Percentiles rank a stretch among this genome's conserved stretches.
phyloP scores from a whole-genome alignment of 2,113 vertebrate species.

The Dasyornis broadbenti region DNA sequence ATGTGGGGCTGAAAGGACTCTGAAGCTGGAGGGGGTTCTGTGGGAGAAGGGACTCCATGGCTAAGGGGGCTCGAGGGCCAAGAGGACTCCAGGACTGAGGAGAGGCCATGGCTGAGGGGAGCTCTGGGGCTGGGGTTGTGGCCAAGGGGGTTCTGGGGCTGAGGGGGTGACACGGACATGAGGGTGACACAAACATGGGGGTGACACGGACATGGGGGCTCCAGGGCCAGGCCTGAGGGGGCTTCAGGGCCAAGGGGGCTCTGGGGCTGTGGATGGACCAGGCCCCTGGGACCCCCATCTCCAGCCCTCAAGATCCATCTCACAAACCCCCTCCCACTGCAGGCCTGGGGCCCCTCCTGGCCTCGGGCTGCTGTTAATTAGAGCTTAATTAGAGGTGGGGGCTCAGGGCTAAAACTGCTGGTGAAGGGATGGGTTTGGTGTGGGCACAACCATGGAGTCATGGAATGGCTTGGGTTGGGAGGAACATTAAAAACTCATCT shows the following conservation, averaged over 20 bases:
- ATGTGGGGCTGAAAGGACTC: neutral
- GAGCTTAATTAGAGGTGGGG: neutral
- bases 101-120: neutral
- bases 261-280: fast-evolving
- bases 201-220: no score
- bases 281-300: fast-evolving
- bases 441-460: fast-evolving
- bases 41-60: neutral
- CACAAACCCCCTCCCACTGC: fast-evolving
- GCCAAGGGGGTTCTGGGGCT: neutral
- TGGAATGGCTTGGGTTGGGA: neutral
- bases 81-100: neutral
- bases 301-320: neutral
- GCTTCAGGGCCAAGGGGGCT: no score
- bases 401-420: fast-evolving
- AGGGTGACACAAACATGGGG: neutral
- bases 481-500: neutral
- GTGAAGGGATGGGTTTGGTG: fast-evolving
- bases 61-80: neutral
- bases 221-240: neutral
- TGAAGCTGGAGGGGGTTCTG: no score
- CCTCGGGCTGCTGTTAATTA: neutral
- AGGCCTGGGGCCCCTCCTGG: neutral
- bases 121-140: neutral
- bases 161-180: no score